These are phyloP conservation scores for Typhlichthys subterraneus DNA, from an alignment of 2,797 vertebrate genomes.

Conservation along the genomic window DNA sequence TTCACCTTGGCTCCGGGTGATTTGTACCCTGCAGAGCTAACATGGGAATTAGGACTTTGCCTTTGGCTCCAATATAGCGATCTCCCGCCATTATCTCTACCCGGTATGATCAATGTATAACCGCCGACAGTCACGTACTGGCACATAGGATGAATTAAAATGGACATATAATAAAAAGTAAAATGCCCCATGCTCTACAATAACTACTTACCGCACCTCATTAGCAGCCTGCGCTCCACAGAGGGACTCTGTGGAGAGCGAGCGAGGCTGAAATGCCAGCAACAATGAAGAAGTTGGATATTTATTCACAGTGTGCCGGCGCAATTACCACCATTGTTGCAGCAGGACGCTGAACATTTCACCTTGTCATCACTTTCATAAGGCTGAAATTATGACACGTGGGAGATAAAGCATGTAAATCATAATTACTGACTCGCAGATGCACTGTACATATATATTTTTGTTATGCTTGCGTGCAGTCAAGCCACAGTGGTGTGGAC, in stretches of 20 bases:
- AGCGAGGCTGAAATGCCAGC: conserved; percentile 29
- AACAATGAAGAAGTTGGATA: conserved; percentile 49
- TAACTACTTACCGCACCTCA: conserved; percentile 43
- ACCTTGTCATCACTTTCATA: conserved; percentile 51
- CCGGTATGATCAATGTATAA: too few species aligned
- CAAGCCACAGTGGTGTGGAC: background rate
- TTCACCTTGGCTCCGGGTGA: conserved; percentile 53
- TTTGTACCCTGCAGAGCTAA: conserved; percentile 27
- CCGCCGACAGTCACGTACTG: conserved; percentile 29
- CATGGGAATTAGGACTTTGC: conserved; percentile 4
- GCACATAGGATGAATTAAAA: conserved; percentile 23
- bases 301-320: conserved; percentile 53
- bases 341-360: conserved; percentile 60
- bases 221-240: conserved; percentile 44
- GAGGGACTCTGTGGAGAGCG: conserved; percentile 19
- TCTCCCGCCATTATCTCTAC: too few species aligned
- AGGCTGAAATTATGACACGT: conserved; percentile 31
- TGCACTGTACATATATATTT: background rate
- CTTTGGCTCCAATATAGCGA: too few species aligned
- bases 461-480: background rate
- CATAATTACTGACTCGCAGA: background rate
- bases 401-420: conserved; percentile 3
- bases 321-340: conserved; percentile 63
- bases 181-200: conserved; percentile 40
- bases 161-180: background rate